Conservation (phyloP, 92 coral and sea anemone genomes). For the Heliopora coerulea region DNA sequence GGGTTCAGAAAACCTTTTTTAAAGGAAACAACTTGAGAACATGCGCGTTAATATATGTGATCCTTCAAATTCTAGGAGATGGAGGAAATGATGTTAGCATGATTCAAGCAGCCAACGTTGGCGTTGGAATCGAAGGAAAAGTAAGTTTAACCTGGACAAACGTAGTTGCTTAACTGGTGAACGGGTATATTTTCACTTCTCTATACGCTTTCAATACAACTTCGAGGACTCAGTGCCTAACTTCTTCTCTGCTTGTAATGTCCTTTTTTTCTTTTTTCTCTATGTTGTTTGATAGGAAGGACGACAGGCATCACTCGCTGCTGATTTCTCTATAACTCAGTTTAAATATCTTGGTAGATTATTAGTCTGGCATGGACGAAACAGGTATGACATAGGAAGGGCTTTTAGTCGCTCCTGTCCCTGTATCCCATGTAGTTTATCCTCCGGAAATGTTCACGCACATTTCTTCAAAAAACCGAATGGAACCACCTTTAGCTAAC, state of each 20-base stretch:
- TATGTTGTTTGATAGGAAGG: constrained; percentile 70
- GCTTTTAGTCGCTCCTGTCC: too few species aligned
- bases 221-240: too few species aligned
- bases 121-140: constrained; percentile 97
- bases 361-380: constrained; percentile 96
- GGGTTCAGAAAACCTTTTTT: too few species aligned
- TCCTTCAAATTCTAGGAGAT: constrained; percentile 62
- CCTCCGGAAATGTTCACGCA: too few species aligned
- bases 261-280: too few species aligned
- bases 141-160: constrained; percentile 47
- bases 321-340: constrained; percentile 96
- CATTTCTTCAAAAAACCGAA: too few species aligned
- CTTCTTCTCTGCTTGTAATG: too few species aligned
- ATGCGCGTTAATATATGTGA: too few species aligned
- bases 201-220: neutral
- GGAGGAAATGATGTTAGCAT: constrained; percentile 99
- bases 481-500: too few species aligned
- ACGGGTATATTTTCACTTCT: neutral
- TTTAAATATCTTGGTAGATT: constrained; percentile 83
- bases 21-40: too few species aligned
- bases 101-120: constrained; percentile 99
- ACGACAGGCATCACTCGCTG: constrained; percentile 95
- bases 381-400: constrained; percentile 77
- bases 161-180: neutral
- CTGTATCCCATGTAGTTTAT: too few species aligned